Percentiles rank a stretch among this genome's conserved stretches.
phyloP scores from a whole-genome alignment of 2,113 vertebrate species.

The Pogonocichla stellata region DNA sequence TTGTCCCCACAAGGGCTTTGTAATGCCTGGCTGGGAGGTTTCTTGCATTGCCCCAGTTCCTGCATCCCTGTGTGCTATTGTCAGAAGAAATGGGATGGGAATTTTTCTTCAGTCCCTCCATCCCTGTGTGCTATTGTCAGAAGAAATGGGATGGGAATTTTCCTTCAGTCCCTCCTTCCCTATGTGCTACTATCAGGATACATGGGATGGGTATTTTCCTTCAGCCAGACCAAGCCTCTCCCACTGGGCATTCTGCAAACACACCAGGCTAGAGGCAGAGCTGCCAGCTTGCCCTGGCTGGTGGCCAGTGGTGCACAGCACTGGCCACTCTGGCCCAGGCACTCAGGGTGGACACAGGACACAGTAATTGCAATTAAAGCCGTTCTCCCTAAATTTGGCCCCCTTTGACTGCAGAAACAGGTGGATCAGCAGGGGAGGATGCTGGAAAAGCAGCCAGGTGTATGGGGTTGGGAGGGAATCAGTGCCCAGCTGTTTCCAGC shows the following conservation, averaged over 20 bases:
- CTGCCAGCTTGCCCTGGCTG: neutral
- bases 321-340: neutral
- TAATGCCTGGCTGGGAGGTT: neutral
- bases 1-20: neutral
- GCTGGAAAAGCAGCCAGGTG: neutral
- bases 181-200: neutral
- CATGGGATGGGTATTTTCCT: neutral
- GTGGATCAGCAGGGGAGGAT: neutral
- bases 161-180: neutral
- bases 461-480: neutral
- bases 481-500: neutral
- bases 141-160: neutral
- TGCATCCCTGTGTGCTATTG: neutral
- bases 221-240: neutral
- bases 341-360: neutral
- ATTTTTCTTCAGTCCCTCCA: neutral
- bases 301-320: neutral
- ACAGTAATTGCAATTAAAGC: neutral
- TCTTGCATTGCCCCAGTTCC: neutral
- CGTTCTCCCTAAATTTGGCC: neutral
- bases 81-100: neutral
- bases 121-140: neutral
- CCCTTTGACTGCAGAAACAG: neutral
- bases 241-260: neutral
- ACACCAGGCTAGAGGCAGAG: neutral